phyloP scores from a whole-genome alignment of 1,140 invertebrate species.

The Drosophila triauraria region DNA sequence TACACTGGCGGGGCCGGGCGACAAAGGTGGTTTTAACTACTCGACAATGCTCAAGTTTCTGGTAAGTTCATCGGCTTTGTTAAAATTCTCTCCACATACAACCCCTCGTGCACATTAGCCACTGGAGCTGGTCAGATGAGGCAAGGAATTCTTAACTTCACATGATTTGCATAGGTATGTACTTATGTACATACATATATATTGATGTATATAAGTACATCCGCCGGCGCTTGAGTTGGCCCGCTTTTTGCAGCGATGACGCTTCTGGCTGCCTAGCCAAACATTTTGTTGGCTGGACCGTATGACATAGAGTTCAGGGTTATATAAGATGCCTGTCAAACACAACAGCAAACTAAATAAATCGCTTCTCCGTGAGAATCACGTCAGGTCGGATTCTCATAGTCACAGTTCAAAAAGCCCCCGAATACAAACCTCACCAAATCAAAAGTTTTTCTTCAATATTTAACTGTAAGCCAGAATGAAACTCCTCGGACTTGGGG shows the following conservation, averaged over 20 bases:
- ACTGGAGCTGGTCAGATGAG: too few species aligned
- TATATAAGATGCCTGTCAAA: slow-evolving; percentile 17
- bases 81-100: background rate
- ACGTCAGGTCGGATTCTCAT: background rate
- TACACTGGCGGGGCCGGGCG: slow-evolving; percentile 62
- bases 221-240: background rate
- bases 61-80: slow-evolving; percentile 39
- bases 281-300: slow-evolving; percentile 1
- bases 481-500: slow-evolving; percentile 56
- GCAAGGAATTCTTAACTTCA: background rate
- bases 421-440: slow-evolving; percentile 28
- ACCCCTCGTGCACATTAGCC: too few species aligned
- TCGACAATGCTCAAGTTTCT: slow-evolving; percentile 71
- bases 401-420: background rate
- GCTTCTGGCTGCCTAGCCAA: background rate
- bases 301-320: slow-evolving; percentile 4
- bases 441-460: slow-evolving; percentile 26
- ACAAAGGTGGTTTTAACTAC: slow-evolving; percentile 53
- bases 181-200: background rate
- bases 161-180: background rate
- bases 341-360: background rate
- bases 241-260: slow-evolving; percentile 63
- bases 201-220: background rate
- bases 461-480: slow-evolving; percentile 44
- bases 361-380: slow-evolving; percentile 16